Base-by-base conservation (phyloP, 2,797 vertebrate genomes). In the Echiichthys vipera region DNA sequence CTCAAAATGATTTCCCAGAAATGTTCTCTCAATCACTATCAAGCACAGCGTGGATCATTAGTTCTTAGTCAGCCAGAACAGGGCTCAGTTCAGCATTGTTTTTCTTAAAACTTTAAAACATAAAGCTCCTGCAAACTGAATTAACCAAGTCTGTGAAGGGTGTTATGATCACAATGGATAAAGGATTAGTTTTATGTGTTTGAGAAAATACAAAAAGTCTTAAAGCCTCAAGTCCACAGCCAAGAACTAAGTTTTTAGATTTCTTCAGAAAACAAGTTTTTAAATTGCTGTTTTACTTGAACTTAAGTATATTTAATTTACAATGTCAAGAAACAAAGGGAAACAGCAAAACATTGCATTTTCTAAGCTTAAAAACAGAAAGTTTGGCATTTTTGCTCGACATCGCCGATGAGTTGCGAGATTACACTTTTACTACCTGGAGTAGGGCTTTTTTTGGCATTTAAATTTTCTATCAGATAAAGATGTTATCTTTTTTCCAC, bases 101-200 rank as follows among this genome's bases (percentile, higher is more conserved):
- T n/a, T n/a, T n/a, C n/a, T n/a, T n/a, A n/a, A n/a, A n/a, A 50
- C 25, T 5, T 65, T 17, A 37, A 43, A 65, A 62, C 14, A 56
- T 15, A 20, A 54, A 34, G 68, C 4, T 24, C 29, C 10, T 55
- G 1, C 22, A 13, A 20, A 29, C 51, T 12, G 30, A 10, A 56
- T 65, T 39, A 17, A 24, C 15, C 7, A 2, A 10, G n/a, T 25
- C n/a, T 71, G 24, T 56, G 42, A 15, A 62, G 39, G n/a, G 5
- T 53, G 51, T 30, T 27, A 39, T 32, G 36, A 11, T 29, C 8
- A 34, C 34, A 7, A 18, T 37, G 30, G 37, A 63, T 29, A 45
- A 2, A 10, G 24, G 20, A 72, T 42, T 17, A 25, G 20, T 17
- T 70, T 36, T 24, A 42, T 55, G 47, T 58, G 22, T 40, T 57